Conservation (phyloP, 2,113 vertebrate genomes). For the Chamaea fasciata region DNA sequence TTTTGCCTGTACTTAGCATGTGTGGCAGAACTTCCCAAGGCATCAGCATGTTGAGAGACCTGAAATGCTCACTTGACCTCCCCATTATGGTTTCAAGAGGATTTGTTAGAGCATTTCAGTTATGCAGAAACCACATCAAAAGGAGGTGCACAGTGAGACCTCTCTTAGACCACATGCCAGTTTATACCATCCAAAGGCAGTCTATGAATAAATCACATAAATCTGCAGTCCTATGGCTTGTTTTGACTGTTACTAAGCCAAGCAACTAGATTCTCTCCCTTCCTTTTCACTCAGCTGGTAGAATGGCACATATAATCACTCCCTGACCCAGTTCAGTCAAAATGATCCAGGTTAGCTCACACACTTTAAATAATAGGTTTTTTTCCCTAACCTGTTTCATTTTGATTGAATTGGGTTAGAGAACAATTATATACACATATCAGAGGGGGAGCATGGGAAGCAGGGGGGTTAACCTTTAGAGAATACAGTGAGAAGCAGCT, state of each 20-base stretch:
- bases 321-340: constrained; percentile 59
- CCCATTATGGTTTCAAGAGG: neutral
- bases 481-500: neutral
- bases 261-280: neutral
- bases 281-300: neutral
- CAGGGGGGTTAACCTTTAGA: neutral
- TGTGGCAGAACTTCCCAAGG: neutral
- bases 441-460: neutral
- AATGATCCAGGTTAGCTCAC: constrained; percentile 50
- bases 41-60: neutral
- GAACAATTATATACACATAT: constrained; percentile 2
- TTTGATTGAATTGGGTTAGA: constrained; percentile 61
- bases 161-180: neutral
- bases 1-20: neutral
- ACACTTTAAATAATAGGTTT: constrained; percentile 21
- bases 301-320: neutral
- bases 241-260: constrained; percentile 2
- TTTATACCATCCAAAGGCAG: neutral
- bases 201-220: neutral
- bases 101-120: neutral
- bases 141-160: neutral
- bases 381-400: constrained; percentile 40
- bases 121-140: neutral
- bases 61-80: neutral
- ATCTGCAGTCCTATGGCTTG: neutral